These are phyloP conservation scores for Drosophila peninsularis DNA, from an alignment of 2,888 invertebrate species.

Conservation along the genomic window DNA sequence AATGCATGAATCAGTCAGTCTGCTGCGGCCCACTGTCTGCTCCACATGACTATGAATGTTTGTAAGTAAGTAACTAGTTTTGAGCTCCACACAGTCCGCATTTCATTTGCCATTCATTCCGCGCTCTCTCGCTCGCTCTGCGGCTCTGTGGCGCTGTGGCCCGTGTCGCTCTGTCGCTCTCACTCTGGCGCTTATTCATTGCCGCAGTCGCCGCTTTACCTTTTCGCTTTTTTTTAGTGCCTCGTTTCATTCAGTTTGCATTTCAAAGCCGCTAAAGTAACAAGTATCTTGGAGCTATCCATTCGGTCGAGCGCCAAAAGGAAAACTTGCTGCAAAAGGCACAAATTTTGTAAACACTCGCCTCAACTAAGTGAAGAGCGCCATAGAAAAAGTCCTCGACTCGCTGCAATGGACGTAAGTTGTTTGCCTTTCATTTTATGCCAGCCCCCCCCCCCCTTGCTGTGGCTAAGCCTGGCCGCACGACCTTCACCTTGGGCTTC, in stretches of 20 bases:
- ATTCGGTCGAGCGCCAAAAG: slow-evolving; percentile 43
- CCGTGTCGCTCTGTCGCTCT: background rate
- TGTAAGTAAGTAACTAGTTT: slow-evolving; percentile 71
- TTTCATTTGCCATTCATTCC: slow-evolving; percentile 69
- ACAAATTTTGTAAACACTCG: slow-evolving; percentile 49
- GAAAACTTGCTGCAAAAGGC: slow-evolving; percentile 38
- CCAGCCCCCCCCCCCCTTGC: slow-evolving; percentile 33
- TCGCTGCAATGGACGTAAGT: slow-evolving; percentile 67
- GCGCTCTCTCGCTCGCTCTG: slow-evolving; percentile 16
- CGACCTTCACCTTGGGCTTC: slow-evolving; percentile 78
- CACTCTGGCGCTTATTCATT: slow-evolving; percentile 63
- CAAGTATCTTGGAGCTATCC: slow-evolving; percentile 74
- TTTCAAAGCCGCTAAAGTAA: slow-evolving; percentile 78
- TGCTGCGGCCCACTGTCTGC: slow-evolving; percentile 55
- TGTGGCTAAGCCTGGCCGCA: slow-evolving; percentile 46
- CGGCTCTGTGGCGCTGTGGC: too few species aligned
- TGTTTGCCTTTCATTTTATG: slow-evolving; percentile 8
- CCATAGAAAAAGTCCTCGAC: slow-evolving; percentile 40
- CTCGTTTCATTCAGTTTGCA: slow-evolving; percentile 74
- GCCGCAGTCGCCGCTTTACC: slow-evolving; percentile 55
- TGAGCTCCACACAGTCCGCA: slow-evolving; percentile 39
- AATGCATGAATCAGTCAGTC: slow-evolving; percentile 57
- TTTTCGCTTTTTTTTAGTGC: slow-evolving; percentile 35
- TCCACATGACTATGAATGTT: slow-evolving; percentile 70
- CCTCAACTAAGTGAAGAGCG: slow-evolving; percentile 51